A percentile compares a stretch with the other conserved stretches of the same genome.
phyloP scores from a whole-genome alignment of 2,888 invertebrate species.

The Siphlonurus alternatus region DNA sequence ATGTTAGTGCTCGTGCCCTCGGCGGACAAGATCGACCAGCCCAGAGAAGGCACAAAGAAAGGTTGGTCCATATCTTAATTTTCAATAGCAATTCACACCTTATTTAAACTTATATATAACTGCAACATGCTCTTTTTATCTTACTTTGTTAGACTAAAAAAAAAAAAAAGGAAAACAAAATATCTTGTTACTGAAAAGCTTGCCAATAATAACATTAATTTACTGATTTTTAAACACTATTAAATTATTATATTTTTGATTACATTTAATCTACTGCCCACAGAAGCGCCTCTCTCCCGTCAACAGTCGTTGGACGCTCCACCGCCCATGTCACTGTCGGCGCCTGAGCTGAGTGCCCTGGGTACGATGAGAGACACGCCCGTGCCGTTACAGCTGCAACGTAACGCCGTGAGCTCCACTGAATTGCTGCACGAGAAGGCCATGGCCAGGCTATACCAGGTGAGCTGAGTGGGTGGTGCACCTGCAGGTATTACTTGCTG shows the following conservation, averaged over 20 bases:
- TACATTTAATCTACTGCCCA: too few species aligned
- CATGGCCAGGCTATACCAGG: constrained; percentile 66
- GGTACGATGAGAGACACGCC: constrained; percentile 31
- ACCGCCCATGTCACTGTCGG: constrained; percentile 65
- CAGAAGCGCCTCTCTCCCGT: background rate
- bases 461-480: constrained; percentile 55
- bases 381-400: constrained; percentile 34
- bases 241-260: too few species aligned
- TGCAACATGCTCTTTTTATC: too few species aligned
- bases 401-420: constrained; percentile 63
- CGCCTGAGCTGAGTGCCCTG: constrained; percentile 48
- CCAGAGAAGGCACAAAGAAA: background rate
- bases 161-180: too few species aligned
- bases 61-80: too few species aligned
- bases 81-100: too few species aligned
- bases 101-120: too few species aligned
- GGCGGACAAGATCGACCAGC: background rate
- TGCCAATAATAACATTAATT: background rate
- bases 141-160: too few species aligned
- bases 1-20: constrained; percentile 47
- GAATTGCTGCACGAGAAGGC: constrained; percentile 67
- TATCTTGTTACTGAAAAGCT: too few species aligned
- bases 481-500: background rate
- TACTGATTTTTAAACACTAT: too few species aligned
- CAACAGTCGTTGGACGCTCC: constrained; percentile 32